These are phyloP conservation scores for Ahaetulla prasina DNA, from an alignment of 2,113 vertebrate species.

Conservation along the genomic window DNA sequence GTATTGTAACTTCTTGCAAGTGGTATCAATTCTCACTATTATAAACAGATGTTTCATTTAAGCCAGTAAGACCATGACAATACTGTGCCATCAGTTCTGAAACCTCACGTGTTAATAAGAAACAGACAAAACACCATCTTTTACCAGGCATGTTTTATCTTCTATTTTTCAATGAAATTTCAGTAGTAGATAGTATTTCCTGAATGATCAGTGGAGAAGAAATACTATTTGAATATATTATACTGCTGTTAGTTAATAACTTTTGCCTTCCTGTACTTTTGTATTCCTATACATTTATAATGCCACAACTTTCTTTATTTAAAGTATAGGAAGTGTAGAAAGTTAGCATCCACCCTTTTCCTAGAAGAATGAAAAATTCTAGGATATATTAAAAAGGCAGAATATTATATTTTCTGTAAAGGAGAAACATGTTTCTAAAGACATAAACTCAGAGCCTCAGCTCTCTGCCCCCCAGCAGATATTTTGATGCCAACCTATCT, in stretches of 20 bases:
- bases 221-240: not conserved
- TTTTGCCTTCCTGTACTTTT: no score
- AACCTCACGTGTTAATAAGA: not conserved
- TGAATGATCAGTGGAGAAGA: not conserved
- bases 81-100: not conserved
- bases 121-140: not conserved
- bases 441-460: no score
- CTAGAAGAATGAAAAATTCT: no score
- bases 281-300: not conserved
- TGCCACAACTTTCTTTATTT: not conserved
- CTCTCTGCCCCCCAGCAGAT: no score
- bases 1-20: not conserved
- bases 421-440: no score
- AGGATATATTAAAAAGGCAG: no score
- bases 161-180: not conserved
- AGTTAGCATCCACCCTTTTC: no score
- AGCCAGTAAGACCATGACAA: not conserved
- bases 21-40: not conserved
- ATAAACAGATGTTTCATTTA: not conserved
- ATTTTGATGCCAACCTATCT: no score
- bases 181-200: not conserved
- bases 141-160: not conserved
- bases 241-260: not conserved
- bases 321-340: not conserved
- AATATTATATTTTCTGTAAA: no score